Evolutionary conservation across 2,888 invertebrate species (phyloP), one percentile per base, ranked within the genome.

Genomic region (Taphrorychus bicolor): DNA sequence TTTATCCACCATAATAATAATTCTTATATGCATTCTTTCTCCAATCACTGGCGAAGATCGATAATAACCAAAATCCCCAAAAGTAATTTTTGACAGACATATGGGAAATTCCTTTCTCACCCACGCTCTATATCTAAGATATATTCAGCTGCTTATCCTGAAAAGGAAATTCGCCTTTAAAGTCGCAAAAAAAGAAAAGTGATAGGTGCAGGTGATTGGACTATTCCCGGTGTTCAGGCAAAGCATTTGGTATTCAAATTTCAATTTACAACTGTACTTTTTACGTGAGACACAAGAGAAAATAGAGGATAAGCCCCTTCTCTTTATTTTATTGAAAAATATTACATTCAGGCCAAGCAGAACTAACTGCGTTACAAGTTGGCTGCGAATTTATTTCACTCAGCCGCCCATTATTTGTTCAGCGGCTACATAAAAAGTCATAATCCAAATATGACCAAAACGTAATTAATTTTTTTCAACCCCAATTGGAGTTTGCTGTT

Each of bases 201-300:
- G 57, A 57, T 61, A 66, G 60, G 56, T 66, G 41, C 56, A 57
- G 61, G 23, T 61, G 61, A 66, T 51, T 66, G 51, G 51, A 56
- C 56, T 51, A 61, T 66, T 66, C 51, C 45, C 66, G 42, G 60
- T 61, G 57, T 66, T 61, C 49, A 53, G 45, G 53, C 51, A 24
- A 17, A 22, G 41, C 21, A 66, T 66, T 66, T 66, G 61, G 61
- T 61, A 61, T 66, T 66, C 57, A 66, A 66, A 66, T 66, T 66
- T 66, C 52, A 57, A 66, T 61, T 66, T 61, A 22, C 56, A 56
- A 22, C 49, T 56, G 42, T 66, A 57, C 66, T 61, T 61, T 65
- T 66, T 66, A 48, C 56, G 22, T 18, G 42, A 51, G 11, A 51
- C 45, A 57, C 53, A 52, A 61, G 17, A 58, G 58, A 56, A 59